Evolutionary conservation across 2,888 invertebrate species (phyloP), one percentile per base, ranked within the genome.

Genomic region (Carterocephalus palaemon): DNA sequence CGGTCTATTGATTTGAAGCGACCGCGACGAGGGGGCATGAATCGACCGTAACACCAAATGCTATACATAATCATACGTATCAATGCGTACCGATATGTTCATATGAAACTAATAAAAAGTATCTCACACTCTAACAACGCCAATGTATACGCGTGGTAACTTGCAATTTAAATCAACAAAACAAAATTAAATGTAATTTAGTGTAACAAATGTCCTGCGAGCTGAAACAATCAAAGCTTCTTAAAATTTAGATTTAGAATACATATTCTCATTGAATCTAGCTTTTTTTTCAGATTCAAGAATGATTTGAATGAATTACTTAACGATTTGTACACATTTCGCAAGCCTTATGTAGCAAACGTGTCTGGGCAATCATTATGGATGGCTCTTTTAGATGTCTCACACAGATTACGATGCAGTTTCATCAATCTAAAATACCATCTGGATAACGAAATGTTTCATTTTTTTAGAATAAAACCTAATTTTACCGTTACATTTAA

Each of bases 1-100:
- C 70, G 66, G 65, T 71, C 74, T 81, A 82, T 82, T 80, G 82
- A 82, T 80, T 77, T 62, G 65, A 67, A 62, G 62, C 61, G 60
- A 62, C 69, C 66, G 68, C 71, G 62, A 69, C 42, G 42, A 76
- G 76, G 80, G 62, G 82, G 76, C 71, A 79, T 75, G 72, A 75
- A 71, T 73, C 70, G 67, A 70, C 65, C 72, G 67, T 73, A 65
- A 67, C 72, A 56, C 47, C n/a, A n/a, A n/a, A n/a, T n/a, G 19
- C 15, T 28, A 16, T 36, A 36, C 34, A n/a, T 28, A 16, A 23
- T 23, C 34, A n/a, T 46, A 46, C 38, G 34, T 26, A 33, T 49
- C 9, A 16, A 10, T 6, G 17, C 23, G 7, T 17, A 33, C 26
- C 17, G 16, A 24, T 33, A n/a, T n/a, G n/a, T n/a, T n/a, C n/a